Conservation (phyloP, 2,113 vertebrate genomes). For the Mus pahari region DNA sequence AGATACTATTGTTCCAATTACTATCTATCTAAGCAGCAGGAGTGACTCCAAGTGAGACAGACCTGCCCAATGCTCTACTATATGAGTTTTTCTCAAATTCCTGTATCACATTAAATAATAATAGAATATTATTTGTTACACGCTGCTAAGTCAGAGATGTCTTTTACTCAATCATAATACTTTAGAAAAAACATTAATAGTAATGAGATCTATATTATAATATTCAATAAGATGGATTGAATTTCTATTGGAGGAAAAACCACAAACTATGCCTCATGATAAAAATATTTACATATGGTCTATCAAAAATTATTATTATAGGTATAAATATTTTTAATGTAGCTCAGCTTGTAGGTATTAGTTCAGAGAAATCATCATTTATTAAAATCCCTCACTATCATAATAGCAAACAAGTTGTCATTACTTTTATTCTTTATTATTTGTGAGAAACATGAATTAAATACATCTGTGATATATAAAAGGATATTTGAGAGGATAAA, state of each 20-base stretch:
- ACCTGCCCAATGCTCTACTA: rapidly evolving
- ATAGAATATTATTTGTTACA: neutral
- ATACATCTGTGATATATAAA: neutral
- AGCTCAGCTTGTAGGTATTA: neutral
- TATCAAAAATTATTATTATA: neutral
- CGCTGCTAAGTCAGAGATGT: neutral
- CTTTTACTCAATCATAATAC: neutral
- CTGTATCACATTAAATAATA: neutral
- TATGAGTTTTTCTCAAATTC: neutral
- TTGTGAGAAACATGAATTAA: conserved; percentile 9
- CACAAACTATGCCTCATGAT: neutral
- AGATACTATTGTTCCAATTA: neutral
- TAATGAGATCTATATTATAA: neutral
- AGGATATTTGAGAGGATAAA: neutral
- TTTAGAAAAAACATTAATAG: neutral
- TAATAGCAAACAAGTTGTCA: neutral
- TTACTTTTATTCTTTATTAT: conserved; percentile 10
- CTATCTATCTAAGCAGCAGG: neutral
- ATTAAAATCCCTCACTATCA: neutral
- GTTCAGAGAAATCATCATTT: neutral
- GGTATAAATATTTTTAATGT: neutral
- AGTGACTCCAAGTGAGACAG: neutral
- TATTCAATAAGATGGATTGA: neutral
- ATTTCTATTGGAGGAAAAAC: neutral
- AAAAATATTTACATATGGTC: neutral